Conservation (phyloP, 1,140 invertebrate species). For the Popillia japonica region DNA sequence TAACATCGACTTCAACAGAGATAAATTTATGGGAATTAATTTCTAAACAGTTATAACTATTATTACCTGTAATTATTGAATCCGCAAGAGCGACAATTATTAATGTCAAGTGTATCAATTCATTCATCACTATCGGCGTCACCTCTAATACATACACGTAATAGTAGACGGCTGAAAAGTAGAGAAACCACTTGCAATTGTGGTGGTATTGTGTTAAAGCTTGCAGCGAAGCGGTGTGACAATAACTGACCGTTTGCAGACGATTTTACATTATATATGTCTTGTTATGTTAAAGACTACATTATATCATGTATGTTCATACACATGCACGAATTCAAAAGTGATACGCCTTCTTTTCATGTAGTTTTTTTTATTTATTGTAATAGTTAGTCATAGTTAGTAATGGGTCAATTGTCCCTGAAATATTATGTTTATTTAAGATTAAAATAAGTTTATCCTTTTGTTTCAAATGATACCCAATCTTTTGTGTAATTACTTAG, state of each 20-base stretch:
- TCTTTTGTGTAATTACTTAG: no score
- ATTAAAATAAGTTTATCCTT: no score
- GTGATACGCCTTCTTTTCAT: not conserved
- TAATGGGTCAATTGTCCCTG: no score
- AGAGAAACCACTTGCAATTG: not conserved
- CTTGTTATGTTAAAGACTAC: not conserved
- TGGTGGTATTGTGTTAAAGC: not conserved
- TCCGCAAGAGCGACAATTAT: not conserved
- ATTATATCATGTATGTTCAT: not conserved
- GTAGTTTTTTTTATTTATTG: no score
- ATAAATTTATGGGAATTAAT: no score
- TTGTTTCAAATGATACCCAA: no score
- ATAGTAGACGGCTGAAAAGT: not conserved
- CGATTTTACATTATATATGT: constrained; percentile 7
- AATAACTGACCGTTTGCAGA: not conserved
- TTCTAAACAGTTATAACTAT: no score
- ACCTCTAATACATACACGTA: not conserved
- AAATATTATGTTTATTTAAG: no score
- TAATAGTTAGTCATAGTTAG: no score
- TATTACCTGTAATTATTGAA: not conserved
- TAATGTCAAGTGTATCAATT: not conserved
- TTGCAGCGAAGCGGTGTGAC: not conserved
- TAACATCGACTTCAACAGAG: no score
- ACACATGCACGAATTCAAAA: no score
- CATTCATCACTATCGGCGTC: not conserved